Conservation (phyloP, 1,140 invertebrate genomes). For the Hylaeus anthracinus region DNA sequence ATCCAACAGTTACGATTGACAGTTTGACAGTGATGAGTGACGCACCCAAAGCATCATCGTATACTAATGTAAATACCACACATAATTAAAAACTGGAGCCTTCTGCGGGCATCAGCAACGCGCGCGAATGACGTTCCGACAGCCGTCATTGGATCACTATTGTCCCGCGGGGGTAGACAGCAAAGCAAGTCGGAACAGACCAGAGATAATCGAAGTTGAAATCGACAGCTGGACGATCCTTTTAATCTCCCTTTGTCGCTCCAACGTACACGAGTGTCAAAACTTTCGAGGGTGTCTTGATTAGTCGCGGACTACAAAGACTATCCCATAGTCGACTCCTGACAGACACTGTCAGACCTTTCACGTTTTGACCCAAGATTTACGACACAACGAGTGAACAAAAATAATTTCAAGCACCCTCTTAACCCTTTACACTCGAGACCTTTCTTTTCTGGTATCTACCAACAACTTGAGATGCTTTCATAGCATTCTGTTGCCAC, state of each 20-base stretch:
- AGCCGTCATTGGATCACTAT: slow-evolving; percentile 25
- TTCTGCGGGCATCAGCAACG: not conserved
- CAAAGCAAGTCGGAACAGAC: slow-evolving; percentile 16
- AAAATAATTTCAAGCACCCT: too few species aligned
- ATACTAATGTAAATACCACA: slow-evolving; percentile 7
- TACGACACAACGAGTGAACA: too few species aligned
- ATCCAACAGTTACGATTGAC: slow-evolving; percentile 28
- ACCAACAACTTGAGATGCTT: too few species aligned
- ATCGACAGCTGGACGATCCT: slow-evolving; percentile 29
- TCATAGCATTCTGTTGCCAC: too few species aligned
- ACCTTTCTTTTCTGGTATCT: too few species aligned
- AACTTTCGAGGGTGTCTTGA: slow-evolving; percentile 8
- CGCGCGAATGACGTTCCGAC: slow-evolving; percentile 30
- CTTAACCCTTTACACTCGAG: too few species aligned
- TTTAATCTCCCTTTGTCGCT: slow-evolving; percentile 19
- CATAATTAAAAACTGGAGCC: slow-evolving; percentile 32
- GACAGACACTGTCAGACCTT: not conserved
- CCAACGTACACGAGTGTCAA: not conserved
- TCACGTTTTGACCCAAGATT: too few species aligned
- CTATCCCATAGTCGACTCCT: not conserved
- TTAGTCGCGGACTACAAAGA: not conserved
- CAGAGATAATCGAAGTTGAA: slow-evolving; percentile 16
- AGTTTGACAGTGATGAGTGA: slow-evolving; percentile 16
- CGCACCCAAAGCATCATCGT: not conserved
- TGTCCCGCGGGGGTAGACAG: not conserved